These are phyloP conservation scores for Leuctra nigra DNA, from an alignment of 2,888 invertebrate species.

Conservation along the genomic window DNA sequence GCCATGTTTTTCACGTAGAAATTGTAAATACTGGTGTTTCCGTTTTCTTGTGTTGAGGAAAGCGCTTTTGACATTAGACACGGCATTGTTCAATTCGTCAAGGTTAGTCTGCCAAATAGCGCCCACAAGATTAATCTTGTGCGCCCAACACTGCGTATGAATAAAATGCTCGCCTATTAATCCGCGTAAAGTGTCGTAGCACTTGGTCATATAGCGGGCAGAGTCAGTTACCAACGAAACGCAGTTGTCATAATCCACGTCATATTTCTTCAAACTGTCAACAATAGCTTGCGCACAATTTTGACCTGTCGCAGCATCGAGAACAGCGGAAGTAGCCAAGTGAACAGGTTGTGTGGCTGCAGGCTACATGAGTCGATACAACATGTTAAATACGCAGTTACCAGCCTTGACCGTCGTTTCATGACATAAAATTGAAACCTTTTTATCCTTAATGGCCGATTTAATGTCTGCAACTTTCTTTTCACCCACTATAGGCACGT, in stretches of 20 bases:
- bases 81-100: constrained; percentile 6
- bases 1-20: constrained; percentile 2
- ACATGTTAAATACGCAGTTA: constrained; percentile 4
- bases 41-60: constrained; percentile 18
- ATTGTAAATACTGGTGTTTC: constrained; percentile 15
- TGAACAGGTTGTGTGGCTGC: not conserved
- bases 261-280: not conserved
- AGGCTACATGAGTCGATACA: not conserved
- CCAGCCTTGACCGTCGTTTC: not conserved
- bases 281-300: not conserved
- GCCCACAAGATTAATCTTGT: not conserved
- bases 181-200: not conserved
- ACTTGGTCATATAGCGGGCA: not conserved
- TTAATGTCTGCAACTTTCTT: no score
- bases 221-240: constrained; percentile 14
- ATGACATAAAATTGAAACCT: not conserved
- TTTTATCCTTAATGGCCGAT: no score
- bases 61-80: constrained; percentile 13
- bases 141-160: no score
- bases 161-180: not conserved
- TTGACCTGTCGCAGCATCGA: not conserved
- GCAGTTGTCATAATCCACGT: not conserved
- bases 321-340: constrained; percentile 1
- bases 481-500: no score
- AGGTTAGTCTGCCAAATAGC: not conserved